phyloP scores from a whole-genome alignment of 1,140 invertebrate species.

The Nomia melanderi region DNA sequence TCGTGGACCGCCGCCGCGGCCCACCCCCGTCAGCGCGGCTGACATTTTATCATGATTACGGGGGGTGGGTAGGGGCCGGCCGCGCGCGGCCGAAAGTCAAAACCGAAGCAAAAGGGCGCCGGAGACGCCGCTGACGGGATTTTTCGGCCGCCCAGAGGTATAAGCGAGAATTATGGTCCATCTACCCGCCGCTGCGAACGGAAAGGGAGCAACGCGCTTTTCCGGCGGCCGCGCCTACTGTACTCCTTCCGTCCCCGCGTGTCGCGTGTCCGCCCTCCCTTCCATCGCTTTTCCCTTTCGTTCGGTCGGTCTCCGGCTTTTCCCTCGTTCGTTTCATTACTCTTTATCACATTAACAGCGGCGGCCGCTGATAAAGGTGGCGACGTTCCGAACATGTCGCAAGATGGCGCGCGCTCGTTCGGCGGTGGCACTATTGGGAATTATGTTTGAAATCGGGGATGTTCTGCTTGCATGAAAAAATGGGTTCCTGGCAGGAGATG shows the following conservation, averaged over 20 bases:
- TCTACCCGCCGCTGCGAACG: slow-evolving; percentile 64
- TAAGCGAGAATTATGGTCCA: slow-evolving; percentile 74
- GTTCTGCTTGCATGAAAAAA: too few species aligned
- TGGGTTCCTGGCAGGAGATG: too few species aligned
- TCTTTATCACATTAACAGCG: background rate
- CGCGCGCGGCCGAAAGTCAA: slow-evolving; percentile 59
- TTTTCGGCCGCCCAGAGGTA: too few species aligned
- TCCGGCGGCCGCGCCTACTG: background rate
- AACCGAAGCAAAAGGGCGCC: slow-evolving; percentile 55
- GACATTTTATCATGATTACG: slow-evolving; percentile 47
- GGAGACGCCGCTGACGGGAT: slow-evolving; percentile 54
- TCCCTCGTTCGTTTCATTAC: background rate
- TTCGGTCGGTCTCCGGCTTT: background rate
- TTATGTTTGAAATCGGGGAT: too few species aligned
- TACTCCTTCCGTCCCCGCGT: background rate
- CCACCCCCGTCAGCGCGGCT: slow-evolving; percentile 15
- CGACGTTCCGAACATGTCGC: slow-evolving; percentile 16
- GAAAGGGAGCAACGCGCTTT: slow-evolving; percentile 63
- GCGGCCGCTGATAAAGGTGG: background rate
- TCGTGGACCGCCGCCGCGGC: background rate
- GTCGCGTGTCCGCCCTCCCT: background rate
- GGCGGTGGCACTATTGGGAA: too few species aligned
- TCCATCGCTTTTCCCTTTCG: background rate
- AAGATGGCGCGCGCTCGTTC: background rate
- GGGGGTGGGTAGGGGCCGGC: background rate